Conservation (phyloP, 2,113 vertebrate genomes). For the Tor tambroides region DNA sequence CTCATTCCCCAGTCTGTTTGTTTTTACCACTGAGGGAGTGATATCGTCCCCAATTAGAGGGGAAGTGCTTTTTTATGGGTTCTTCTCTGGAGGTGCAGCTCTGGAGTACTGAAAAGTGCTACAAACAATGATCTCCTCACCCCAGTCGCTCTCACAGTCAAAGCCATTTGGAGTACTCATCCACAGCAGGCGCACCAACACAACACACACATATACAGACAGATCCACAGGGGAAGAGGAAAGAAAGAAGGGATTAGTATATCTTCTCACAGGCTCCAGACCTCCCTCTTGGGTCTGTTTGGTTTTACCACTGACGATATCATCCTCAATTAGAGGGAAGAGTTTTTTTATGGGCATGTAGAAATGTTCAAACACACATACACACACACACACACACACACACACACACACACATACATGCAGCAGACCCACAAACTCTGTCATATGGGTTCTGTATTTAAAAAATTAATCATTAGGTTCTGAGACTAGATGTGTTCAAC, state of each 20-base stretch:
- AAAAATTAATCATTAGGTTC: neutral
- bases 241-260: conserved; percentile 22
- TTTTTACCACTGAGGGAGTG: conserved; percentile 68
- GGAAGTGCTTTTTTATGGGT: conserved; percentile 76
- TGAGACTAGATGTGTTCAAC: neutral
- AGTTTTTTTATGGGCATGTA: conserved; percentile 70
- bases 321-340: conserved; percentile 73
- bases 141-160: conserved; percentile 4
- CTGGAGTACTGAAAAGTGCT: conserved; percentile 27
- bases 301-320: conserved; percentile 70
- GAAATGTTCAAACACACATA: neutral
- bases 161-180: conserved; percentile 17
- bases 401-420: neutral
- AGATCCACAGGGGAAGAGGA: neutral
- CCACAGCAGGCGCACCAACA: neutral
- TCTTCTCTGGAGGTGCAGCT: conserved; percentile 48
- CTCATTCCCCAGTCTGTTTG: conserved; percentile 57
- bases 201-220: neutral
- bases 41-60: conserved; percentile 71
- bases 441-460: neutral
- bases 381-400: no score
- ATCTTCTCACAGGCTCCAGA: conserved; percentile 46
- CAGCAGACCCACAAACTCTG: neutral
- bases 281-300: conserved; percentile 55
- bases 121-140: conserved; percentile 18